Conservation (phyloP, 2,888 invertebrate genomes). For the Asteroscopus sphinx region DNA sequence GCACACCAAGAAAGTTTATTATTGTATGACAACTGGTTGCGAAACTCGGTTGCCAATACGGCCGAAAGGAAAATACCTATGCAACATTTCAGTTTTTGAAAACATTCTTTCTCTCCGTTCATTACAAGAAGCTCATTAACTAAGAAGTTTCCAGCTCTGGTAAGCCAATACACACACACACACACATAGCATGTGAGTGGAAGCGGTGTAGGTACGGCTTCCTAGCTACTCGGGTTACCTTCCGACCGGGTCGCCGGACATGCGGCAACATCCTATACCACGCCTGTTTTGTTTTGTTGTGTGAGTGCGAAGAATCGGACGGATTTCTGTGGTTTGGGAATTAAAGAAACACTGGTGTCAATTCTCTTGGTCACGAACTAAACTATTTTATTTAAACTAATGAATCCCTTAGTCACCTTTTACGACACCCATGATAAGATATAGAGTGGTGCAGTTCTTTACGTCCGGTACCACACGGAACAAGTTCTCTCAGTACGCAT, state of each 20-base stretch:
- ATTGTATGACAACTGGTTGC: too few species aligned
- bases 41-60: too few species aligned
- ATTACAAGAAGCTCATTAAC: slow-evolving; percentile 15
- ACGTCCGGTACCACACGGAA: too few species aligned
- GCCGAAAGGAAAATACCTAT: too few species aligned
- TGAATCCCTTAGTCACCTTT: too few species aligned
- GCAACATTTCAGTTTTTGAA: too few species aligned
- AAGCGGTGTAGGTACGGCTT: slow-evolving; percentile 66
- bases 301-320: not conserved
- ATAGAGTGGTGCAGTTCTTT: too few species aligned
- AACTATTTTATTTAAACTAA: too few species aligned
- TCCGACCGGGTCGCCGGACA: slow-evolving; percentile 68
- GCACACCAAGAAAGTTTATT: too few species aligned
- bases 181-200: slow-evolving; percentile 23
- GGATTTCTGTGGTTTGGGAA: slow-evolving; percentile 29
- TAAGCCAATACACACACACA: slow-evolving; percentile 30
- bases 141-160: slow-evolving; percentile 36
- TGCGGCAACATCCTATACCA: slow-evolving; percentile 45
- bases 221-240: slow-evolving; percentile 69
- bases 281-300: slow-evolving; percentile 29
- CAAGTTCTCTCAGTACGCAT: too few species aligned
- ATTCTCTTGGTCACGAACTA: too few species aligned
- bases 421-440: too few species aligned
- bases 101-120: not conserved
- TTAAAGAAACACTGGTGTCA: not conserved